These are phyloP conservation scores for Rousettus madagascariensis DNA, from an alignment of 2,797 vertebrate species.

Conservation along the genomic window DNA sequence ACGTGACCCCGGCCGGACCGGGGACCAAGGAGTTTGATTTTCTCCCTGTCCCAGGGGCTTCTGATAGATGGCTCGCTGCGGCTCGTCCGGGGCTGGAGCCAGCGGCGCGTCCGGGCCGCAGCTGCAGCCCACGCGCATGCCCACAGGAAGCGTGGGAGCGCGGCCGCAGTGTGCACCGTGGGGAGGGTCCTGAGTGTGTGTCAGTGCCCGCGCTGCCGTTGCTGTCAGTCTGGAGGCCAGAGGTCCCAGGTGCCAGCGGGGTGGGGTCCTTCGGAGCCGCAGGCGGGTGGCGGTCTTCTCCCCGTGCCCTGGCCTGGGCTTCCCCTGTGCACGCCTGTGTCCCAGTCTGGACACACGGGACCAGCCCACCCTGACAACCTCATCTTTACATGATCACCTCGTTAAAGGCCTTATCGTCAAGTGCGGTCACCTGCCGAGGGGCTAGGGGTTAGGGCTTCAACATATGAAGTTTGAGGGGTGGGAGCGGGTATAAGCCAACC, in stretches of 20 bases:
- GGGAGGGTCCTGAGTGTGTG: background rate
- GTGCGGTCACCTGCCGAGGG: accelerated
- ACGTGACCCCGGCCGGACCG: accelerated
- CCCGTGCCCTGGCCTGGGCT: accelerated
- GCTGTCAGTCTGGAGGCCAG: background rate
- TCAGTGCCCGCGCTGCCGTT: background rate
- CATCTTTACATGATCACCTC: background rate
- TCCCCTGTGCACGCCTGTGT: background rate
- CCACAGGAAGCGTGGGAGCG: accelerated
- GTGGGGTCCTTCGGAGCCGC: background rate
- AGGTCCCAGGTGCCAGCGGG: too few species aligned
- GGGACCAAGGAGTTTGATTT: background rate
- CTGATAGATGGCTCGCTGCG: accelerated
- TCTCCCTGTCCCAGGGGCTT: accelerated
- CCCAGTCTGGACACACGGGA: accelerated
- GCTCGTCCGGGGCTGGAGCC: background rate
- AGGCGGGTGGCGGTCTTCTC: accelerated
- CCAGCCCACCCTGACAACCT: background rate
- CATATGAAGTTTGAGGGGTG: background rate
- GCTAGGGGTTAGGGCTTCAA: background rate
- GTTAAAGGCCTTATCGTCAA: background rate
- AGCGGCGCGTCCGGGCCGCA: background rate
- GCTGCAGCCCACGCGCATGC: background rate
- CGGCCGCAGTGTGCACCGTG: too few species aligned
- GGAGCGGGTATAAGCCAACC: background rate